A percentile compares a stretch with the other conserved stretches of the same genome.
Evolutionary conservation across 2,797 vertebrate species (phyloP).

Genomic region (Mastacembelus armatus): DNA sequence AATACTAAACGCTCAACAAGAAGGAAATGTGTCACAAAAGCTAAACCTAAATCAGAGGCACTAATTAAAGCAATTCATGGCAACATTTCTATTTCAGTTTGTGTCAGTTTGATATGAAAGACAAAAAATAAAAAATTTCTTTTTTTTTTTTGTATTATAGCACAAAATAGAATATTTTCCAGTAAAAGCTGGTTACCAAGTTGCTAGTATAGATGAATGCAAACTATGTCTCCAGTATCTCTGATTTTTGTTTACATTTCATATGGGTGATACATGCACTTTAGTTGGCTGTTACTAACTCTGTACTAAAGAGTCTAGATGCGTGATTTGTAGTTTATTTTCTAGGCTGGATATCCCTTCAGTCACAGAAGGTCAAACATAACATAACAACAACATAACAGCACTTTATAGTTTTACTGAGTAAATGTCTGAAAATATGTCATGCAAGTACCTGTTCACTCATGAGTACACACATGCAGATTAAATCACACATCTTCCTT

Average conservation of each 20-base stretch:
- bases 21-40: conserved; percentile 30
- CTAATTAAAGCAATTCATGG: not conserved
- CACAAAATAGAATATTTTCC: not conserved
- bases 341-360: conserved; percentile 28
- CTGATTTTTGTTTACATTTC: conserved; percentile 14
- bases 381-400: conserved; percentile 36
- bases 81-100: not conserved
- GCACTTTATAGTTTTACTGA: conserved; percentile 53
- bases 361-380: conserved; percentile 33
- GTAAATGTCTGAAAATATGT: conserved; percentile 35
- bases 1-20: conserved; percentile 16
- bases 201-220: conserved; percentile 1
- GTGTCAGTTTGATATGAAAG: not conserved
- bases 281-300: conserved; percentile 34
- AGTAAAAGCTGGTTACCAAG: not conserved
- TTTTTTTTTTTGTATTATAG: not conserved
- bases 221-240: conserved; percentile 10
- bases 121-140: not conserved
- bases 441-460: conserved; percentile 3
- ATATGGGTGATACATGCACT: conserved; percentile 26
- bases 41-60: conserved; percentile 22
- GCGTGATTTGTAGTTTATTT: conserved; percentile 32
- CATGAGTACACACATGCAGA: not conserved
- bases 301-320: conserved; percentile 27
- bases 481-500: not conserved